Conservation (phyloP, 2,113 vertebrate genomes). For the Poicephalus meyeri region DNA sequence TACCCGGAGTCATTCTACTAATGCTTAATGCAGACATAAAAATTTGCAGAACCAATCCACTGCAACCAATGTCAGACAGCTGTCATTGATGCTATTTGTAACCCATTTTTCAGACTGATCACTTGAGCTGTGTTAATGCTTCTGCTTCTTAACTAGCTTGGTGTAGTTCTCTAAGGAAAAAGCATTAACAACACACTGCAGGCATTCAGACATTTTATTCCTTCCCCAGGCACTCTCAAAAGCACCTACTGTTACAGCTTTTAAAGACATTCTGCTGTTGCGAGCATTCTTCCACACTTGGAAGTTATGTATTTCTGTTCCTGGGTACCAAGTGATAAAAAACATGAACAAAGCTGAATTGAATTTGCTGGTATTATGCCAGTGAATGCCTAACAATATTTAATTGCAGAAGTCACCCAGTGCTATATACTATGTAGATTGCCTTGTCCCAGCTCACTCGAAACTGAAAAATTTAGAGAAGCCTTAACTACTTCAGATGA, state of each 20-base stretch:
- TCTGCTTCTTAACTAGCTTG: not conserved
- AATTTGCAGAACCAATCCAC: not conserved
- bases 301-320: not conserved
- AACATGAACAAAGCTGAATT: not conserved
- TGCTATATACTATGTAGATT: not conserved
- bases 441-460: not conserved
- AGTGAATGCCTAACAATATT: not conserved
- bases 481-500: not conserved
- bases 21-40: not conserved
- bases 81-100: not conserved
- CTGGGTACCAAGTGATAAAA: not conserved
- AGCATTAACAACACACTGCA: rapidly evolving
- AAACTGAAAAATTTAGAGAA: not conserved
- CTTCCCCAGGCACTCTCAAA: not conserved
- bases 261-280: not conserved
- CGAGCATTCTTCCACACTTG: not conserved
- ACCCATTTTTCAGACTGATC: not conserved
- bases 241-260: not conserved
- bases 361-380: not conserved
- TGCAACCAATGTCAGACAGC: not conserved
- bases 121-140: not conserved
- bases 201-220: not conserved
- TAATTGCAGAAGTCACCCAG: not conserved
- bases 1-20: not conserved
- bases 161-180: not conserved